Conservation (phyloP, 2,888 invertebrate genomes). For the Leuctra nigra region DNA sequence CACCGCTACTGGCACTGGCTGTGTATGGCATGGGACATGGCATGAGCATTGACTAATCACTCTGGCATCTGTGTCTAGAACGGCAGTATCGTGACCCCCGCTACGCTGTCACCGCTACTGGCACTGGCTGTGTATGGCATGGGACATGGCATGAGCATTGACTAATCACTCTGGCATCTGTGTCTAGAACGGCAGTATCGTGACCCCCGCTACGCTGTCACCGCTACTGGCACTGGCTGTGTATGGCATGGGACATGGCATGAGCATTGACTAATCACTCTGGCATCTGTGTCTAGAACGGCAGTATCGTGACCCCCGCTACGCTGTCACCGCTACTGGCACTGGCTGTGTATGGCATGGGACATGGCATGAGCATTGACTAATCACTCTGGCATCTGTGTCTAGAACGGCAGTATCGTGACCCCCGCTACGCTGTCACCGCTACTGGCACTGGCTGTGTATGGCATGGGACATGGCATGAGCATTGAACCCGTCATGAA, state of each 20-base stretch:
- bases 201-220: conserved; percentile 50
- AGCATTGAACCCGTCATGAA: conserved; percentile 48
- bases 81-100: conserved; percentile 54
- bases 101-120: conserved; percentile 48
- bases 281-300: conserved; percentile 47
- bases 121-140: conserved; percentile 55
- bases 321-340: conserved; percentile 49
- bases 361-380: conserved; percentile 51
- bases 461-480: conserved; percentile 56
- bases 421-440: conserved; percentile 52
- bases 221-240: conserved; percentile 51
- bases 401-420: conserved; percentile 56
- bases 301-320: conserved; percentile 53
- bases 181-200: conserved; percentile 51
- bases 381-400: too few relatives aligned
- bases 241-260: conserved; percentile 57
- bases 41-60: conserved; percentile 46
- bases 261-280: conserved; percentile 48
- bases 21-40: conserved; percentile 60
- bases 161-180: too few relatives aligned
- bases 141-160: conserved; percentile 51
- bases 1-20: conserved; percentile 50
- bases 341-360: conserved; percentile 56
- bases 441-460: conserved; percentile 50
- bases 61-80: conserved; percentile 46